Conservation (phyloP, 2,888 invertebrate genomes). For the Aquatica leii region DNA sequence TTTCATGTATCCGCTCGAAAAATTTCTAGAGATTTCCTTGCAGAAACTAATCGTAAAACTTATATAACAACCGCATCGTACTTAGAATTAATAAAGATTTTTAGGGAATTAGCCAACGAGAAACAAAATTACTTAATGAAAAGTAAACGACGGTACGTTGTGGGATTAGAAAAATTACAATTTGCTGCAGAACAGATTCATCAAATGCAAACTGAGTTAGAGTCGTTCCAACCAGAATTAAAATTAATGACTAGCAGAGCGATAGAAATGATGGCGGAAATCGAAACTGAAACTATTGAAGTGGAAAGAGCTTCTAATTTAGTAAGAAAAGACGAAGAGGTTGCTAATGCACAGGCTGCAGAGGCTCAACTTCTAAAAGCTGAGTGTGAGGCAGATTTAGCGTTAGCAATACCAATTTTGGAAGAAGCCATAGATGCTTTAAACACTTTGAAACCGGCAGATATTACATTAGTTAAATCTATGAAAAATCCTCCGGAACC, state of each 20-base stretch:
- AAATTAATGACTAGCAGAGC: conserved; percentile 77
- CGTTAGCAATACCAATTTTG: conserved; percentile 83
- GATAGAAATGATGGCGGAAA: conserved; percentile 76
- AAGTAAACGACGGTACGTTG: conserved; percentile 72
- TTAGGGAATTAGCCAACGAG: conserved; percentile 73
- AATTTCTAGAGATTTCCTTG: conserved; percentile 70
- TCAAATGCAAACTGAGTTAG: conserved; percentile 79
- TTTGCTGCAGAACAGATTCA: conserved; percentile 80
- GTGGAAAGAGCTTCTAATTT: conserved; percentile 81
- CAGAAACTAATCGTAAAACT: conserved; percentile 73
- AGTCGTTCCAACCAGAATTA: conserved; percentile 76
- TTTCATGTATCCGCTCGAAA: conserved; percentile 83
- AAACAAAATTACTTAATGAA: conserved; percentile 78
- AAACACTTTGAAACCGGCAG: conserved; percentile 84
- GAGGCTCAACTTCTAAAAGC: conserved; percentile 82
- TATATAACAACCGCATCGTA: conserved; percentile 89
- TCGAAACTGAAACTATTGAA: conserved; percentile 76
- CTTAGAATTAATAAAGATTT: conserved; percentile 80
- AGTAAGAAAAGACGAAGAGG: conserved; percentile 86
- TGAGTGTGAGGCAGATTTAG: conserved; percentile 93
- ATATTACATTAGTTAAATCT: conserved; percentile 85
- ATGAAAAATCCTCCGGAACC: conserved; percentile 89
- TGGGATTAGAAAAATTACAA: conserved; percentile 73
- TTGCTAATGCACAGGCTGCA: conserved; percentile 87
- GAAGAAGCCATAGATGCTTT: conserved; percentile 79